Conservation (phyloP, 2,113 vertebrate genomes). For the Caranx melampygus region DNA sequence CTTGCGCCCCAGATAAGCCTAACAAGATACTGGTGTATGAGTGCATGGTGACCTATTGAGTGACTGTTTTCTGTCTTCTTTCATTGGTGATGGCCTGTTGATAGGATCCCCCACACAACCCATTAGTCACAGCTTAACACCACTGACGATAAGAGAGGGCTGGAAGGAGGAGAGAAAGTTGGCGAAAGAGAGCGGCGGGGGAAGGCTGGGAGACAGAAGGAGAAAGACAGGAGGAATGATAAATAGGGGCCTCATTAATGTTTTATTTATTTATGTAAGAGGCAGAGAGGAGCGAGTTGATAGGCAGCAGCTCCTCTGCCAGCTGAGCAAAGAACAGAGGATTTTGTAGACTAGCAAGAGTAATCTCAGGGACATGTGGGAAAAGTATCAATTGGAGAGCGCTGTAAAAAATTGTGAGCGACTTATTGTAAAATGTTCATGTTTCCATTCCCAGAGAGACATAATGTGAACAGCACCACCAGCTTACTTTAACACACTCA, state of each 20-base stretch:
- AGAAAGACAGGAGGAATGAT: slow-evolving; percentile 16
- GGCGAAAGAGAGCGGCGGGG: background rate
- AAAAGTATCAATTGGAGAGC: slow-evolving; percentile 72
- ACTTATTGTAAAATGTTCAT: slow-evolving; percentile 71
- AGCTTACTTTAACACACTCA: slow-evolving; percentile 66
- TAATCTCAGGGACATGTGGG: slow-evolving; percentile 70
- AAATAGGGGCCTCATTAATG: slow-evolving; percentile 61
- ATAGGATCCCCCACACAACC: background rate
- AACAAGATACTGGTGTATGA: background rate
- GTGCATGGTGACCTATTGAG: background rate
- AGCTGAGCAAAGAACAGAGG: slow-evolving; percentile 46
- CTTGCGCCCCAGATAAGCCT: background rate
- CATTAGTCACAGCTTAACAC: slow-evolving; percentile 33
- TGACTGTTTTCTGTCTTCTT: slow-evolving; percentile 13
- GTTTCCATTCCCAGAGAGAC: slow-evolving; percentile 72
- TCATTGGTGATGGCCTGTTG: slow-evolving; percentile 1
- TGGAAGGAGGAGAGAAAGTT: slow-evolving; percentile 25
- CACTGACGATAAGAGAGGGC: slow-evolving; percentile 21
- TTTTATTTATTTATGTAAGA: slow-evolving; percentile 71
- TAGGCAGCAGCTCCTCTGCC: slow-evolving; percentile 51
- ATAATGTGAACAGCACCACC: slow-evolving; percentile 52
- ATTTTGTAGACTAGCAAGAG: slow-evolving; percentile 45
- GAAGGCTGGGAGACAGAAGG: background rate
- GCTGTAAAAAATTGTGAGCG: slow-evolving; percentile 66
- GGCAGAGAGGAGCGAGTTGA: slow-evolving; percentile 42